phyloP scores from a whole-genome alignment of 2,113 vertebrate genomes.

The Rynchops niger region DNA sequence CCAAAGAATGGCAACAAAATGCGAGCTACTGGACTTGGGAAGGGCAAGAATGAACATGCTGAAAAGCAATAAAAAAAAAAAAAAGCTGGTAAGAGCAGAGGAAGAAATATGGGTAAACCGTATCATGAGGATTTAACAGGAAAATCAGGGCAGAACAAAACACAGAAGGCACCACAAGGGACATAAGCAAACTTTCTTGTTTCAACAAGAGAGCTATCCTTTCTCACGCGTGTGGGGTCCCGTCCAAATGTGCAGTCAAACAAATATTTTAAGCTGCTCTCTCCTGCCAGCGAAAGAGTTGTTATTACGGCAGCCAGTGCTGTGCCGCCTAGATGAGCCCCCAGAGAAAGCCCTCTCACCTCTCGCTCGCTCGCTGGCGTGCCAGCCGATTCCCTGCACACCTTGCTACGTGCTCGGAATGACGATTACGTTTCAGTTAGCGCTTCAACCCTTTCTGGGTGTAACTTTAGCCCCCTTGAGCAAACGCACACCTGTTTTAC shows the following conservation, averaged over 20 bases:
- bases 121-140: background rate
- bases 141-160: background rate
- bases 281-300: background rate
- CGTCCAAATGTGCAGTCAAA: background rate
- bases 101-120: background rate
- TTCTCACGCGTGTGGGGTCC: background rate
- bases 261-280: constrained; percentile 21
- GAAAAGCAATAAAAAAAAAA: background rate
- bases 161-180: background rate
- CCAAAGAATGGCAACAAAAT: background rate
- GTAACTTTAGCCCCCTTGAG: constrained; percentile 30
- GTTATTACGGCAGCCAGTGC: constrained; percentile 2
- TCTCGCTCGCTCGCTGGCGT: fast-evolving
- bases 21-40: background rate
- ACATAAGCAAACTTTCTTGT: constrained; percentile 10
- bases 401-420: background rate
- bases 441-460: background rate
- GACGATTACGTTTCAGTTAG: background rate
- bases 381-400: background rate
- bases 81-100: background rate
- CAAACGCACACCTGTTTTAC: background rate
- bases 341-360: background rate
- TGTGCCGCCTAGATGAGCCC: background rate
- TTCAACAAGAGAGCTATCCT: background rate
- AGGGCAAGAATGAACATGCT: background rate